Base-by-base conservation (phyloP, 2,888 invertebrate species). In the Hirtodrosophila cameraria region DNA sequence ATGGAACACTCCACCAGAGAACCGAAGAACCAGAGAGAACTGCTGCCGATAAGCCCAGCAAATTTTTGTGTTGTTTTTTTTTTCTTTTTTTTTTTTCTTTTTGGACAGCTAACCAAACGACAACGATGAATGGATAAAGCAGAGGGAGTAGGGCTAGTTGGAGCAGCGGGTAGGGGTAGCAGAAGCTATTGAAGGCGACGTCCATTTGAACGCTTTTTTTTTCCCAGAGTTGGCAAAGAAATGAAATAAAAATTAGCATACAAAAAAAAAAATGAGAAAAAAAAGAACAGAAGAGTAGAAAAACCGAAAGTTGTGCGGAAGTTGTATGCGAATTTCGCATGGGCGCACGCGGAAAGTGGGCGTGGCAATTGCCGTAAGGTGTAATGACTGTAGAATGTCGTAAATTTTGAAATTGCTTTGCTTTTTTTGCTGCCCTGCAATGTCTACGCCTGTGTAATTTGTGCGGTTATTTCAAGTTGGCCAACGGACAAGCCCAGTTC, bases 331-430 rank as follows among this genome's bases (percentile, higher is more conserved):
- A 80, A 82, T 63, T 80, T 80, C 67, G 72, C 72, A 85, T 68
- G 82, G 82, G 80, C 83, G 83, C 53, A 75, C 43, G 53, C 60
- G 62, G 62, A 41, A 67, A 57, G 6, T 41, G 55, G 84, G 79
- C 81, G 76, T 83, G 80, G 48, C 55, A 33, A 49, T 50, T 52
- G 60, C 53, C 68, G 80, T 79, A 68, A 84, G 84, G 81, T 86
- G 86, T 86, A 81, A 81, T 81, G 85, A 76, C 70, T 84, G 67
- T 73, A 67, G 80, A 81, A 86, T 86, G 80, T 86, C 86, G 80
- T 81, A 81, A 80, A 86, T 81, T 81, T 72, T 70, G 48, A 86
- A 81, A 81, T 81, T 84, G 62, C 80, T 73, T 68, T 63, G 45
- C 48, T 58, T 83, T 58, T 83, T 76, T 61, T 72, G 67, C 53